These are phyloP conservation scores for Brachyrhaphis roseni DNA, from an alignment of 2,797 vertebrate genomes.

Conservation along the genomic window DNA sequence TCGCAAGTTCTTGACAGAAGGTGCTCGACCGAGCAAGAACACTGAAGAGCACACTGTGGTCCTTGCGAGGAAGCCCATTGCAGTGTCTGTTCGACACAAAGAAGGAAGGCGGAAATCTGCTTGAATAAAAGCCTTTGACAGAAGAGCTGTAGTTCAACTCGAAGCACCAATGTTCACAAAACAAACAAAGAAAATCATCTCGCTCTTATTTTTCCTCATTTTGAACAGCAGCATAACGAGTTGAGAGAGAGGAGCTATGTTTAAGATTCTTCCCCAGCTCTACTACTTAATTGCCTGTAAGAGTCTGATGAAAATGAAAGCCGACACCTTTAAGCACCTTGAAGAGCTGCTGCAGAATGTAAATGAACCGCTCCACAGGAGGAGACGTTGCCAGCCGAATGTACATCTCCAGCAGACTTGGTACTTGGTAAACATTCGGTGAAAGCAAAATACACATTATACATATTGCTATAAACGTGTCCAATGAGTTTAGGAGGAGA, in stretches of 20 bases:
- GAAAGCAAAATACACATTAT: not conserved
- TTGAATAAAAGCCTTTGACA: not conserved
- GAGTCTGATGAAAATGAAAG: conserved; percentile 18
- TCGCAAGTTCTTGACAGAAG: not conserved
- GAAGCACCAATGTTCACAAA: not conserved
- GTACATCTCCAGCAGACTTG: not conserved
- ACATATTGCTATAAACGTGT: not conserved
- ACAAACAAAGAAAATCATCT: too few relatives aligned
- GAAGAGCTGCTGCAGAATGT: conserved; percentile 26
- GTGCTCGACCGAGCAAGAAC: not conserved
- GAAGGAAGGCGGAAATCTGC: not conserved
- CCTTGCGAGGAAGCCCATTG: conserved; percentile 4
- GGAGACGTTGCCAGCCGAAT: not conserved
- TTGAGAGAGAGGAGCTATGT: not conserved
- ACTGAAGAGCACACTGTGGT: not conserved
- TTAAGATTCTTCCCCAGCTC: not conserved
- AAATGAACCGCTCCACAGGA: conserved; percentile 16
- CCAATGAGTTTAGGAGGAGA: not conserved
- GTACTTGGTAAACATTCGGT: not conserved
- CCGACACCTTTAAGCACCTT: conserved; percentile 8
- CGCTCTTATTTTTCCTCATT: not conserved
- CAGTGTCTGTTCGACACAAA: not conserved
- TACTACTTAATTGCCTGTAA: not conserved
- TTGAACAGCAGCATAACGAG: not conserved
- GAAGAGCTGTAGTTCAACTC: not conserved